These are phyloP conservation scores for Trichopoda pennipes DNA, from an alignment of 2,888 invertebrate genomes.

Conservation along the genomic window DNA sequence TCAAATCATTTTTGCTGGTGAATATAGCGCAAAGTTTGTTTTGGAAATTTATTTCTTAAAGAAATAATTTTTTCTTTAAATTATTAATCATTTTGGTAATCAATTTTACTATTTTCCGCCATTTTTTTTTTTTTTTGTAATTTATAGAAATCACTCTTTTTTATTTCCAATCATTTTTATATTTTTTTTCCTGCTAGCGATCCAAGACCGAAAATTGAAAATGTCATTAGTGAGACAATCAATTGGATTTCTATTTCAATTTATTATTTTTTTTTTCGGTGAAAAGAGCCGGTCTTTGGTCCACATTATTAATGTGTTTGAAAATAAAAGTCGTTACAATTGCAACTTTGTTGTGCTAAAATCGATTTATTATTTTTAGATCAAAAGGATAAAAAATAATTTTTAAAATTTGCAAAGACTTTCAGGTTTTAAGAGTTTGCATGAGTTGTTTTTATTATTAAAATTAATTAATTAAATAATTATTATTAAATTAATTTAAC, in stretches of 20 bases:
- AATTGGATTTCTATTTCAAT: constrained; percentile 37
- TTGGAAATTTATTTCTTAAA: too few species aligned
- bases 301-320: constrained; percentile 33
- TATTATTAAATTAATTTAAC: too few species aligned
- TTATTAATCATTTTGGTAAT: too few species aligned
- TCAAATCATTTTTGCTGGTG: too few species aligned
- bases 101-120: too few species aligned
- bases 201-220: constrained; percentile 47
- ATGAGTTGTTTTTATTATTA: background rate
- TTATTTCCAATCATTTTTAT: constrained; percentile 23
- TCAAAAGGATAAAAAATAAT: too few species aligned
- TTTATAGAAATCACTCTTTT: background rate
- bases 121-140: too few species aligned
- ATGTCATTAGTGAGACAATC: constrained; percentile 59
- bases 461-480: too few species aligned
- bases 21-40: too few species aligned
- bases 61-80: too few species aligned
- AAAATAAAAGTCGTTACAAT: constrained; percentile 10
- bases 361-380: constrained; percentile 2
- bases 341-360: constrained; percentile 5
- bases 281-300: background rate
- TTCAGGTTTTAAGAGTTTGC: constrained; percentile 3
- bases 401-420: background rate
- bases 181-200: background rate
- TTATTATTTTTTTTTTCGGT: background rate